Conservation (phyloP, 2,113 vertebrate species). For the Vanacampus margaritifer region DNA sequence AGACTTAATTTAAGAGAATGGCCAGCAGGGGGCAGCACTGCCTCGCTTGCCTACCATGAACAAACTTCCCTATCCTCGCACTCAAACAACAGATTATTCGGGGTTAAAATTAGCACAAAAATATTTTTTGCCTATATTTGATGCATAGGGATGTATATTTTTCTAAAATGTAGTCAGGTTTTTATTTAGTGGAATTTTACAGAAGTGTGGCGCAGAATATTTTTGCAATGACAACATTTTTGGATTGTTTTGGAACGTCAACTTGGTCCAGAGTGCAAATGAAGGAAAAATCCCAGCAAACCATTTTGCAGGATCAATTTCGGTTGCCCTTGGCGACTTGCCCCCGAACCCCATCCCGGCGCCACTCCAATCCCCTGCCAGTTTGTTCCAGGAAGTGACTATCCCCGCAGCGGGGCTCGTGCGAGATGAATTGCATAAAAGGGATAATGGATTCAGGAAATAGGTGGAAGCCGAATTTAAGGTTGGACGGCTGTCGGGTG, state of each 20-base stretch:
- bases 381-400: conserved; percentile 31
- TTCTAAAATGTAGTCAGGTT: too few species aligned
- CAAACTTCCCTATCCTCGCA: too few species aligned
- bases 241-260: background rate
- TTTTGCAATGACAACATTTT: background rate
- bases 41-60: too few species aligned
- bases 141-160: too few species aligned
- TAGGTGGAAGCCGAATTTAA: conserved; percentile 50
- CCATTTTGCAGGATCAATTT: background rate
- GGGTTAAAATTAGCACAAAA: too few species aligned
- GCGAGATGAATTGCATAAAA: conserved; percentile 58
- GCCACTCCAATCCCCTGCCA: conserved; percentile 15
- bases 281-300: background rate
- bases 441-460: conserved; percentile 58
- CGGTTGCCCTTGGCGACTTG: background rate
- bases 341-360: background rate
- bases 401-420: conserved; percentile 10
- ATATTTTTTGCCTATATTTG: too few species aligned
- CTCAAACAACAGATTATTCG: too few species aligned
- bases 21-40: too few species aligned
- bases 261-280: background rate
- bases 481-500: conserved; percentile 44
- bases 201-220: too few species aligned
- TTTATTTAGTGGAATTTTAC: too few species aligned
- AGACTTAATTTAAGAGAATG: too few species aligned